Conservation (phyloP, 1,140 invertebrate genomes). For the Coelopa frigida region DNA sequence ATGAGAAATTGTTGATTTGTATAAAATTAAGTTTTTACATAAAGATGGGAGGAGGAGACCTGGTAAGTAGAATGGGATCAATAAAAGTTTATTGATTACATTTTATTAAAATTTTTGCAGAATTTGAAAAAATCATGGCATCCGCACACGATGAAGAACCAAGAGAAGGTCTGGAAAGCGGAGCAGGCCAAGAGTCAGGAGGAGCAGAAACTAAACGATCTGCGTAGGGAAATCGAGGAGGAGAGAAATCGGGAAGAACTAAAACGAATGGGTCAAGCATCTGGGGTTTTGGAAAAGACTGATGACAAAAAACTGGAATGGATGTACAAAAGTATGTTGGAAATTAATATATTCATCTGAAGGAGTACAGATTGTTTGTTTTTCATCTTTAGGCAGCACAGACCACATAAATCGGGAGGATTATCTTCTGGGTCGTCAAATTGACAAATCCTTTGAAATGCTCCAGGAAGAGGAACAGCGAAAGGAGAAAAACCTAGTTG, state of each 20-base stretch:
- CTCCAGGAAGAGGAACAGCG: conserved; percentile 55
- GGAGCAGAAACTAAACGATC: conserved; percentile 57
- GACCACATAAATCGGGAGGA: conserved; percentile 68
- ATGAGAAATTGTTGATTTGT: too few relatives aligned
- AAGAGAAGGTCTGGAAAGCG: conserved; percentile 70
- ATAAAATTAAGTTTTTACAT: background rate
- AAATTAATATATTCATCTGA: background rate
- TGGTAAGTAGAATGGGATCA: conserved; percentile 42
- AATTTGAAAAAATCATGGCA: conserved; percentile 77
- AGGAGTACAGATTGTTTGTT: background rate
- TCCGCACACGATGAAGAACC: conserved; percentile 69
- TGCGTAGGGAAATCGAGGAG: conserved; percentile 60
- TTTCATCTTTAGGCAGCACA: conserved; percentile 18
- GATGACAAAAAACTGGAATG: conserved; percentile 70
- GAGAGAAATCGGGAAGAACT: conserved; percentile 60
- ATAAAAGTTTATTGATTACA: conserved; percentile 4
- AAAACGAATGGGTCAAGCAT: conserved; percentile 54
- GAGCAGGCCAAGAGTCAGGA: conserved; percentile 65
- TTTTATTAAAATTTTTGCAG: conserved; percentile 32
- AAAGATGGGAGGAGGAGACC: conserved; percentile 55
- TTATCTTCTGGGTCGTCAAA: conserved; percentile 75
- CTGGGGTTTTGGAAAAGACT: conserved; percentile 50
- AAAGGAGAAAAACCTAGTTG: conserved; percentile 28
- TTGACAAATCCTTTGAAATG: conserved; percentile 79
- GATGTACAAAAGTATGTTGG: conserved; percentile 74